These are phyloP conservation scores for Rostratula benghalensis DNA, from an alignment of 2,113 vertebrate species.

Conservation along the genomic window DNA sequence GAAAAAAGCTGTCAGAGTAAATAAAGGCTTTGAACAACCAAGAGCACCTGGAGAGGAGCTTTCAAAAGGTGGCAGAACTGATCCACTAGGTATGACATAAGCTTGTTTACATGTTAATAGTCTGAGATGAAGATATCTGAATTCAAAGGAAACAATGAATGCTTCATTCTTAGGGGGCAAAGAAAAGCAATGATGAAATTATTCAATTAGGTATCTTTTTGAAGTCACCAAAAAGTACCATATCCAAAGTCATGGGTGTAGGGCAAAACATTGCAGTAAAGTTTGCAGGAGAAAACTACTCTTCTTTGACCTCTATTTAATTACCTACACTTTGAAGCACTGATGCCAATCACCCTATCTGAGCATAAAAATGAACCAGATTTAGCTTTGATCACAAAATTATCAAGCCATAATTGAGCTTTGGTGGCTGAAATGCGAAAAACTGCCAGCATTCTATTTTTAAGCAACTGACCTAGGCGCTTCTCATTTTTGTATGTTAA, in stretches of 20 bases:
- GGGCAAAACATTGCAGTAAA: neutral
- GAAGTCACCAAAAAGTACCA: neutral
- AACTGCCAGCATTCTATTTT: slow-evolving; percentile 5
- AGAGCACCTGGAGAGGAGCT: neutral
- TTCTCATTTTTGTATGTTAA: slow-evolving; percentile 58
- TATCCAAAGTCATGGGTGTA: neutral
- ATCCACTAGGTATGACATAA: neutral
- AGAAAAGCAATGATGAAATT: neutral
- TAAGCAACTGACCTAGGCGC: slow-evolving; percentile 38
- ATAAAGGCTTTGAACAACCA: neutral
- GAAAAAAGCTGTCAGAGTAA: slow-evolving; percentile 7
- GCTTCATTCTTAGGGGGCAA: neutral
- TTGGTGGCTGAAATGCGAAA: slow-evolving; percentile 51
- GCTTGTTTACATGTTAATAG: neutral
- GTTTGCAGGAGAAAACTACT: neutral
- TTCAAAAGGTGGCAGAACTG: neutral
- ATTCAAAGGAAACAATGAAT: neutral
- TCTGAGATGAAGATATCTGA: neutral
- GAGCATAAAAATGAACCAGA: neutral
- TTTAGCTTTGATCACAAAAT: neutral
- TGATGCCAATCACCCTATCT: neutral
- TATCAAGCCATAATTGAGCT: neutral
- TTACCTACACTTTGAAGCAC: neutral
- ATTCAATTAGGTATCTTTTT: neutral
- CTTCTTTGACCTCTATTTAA: neutral